phyloP scores from a whole-genome alignment of 2,797 vertebrate genomes.

The Pseudochirops cupreus region DNA sequence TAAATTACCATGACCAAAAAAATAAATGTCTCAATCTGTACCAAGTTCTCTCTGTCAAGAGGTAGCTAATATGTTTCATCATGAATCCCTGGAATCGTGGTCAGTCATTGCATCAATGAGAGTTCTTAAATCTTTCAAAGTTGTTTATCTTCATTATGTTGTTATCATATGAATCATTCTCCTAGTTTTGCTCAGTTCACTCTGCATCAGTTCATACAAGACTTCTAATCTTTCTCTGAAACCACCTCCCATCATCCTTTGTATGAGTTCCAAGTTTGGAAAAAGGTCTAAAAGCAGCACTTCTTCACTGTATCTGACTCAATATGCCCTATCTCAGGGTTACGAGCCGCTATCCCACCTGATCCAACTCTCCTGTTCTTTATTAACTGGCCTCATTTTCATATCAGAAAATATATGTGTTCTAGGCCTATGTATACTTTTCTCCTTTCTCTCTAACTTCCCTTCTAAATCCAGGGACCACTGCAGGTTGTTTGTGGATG shows the following conservation, averaged over 20 bases:
- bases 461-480: not conserved
- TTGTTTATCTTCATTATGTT: not conserved
- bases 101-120: not conserved
- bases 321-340: not conserved
- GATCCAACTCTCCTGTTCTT: not conserved
- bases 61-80: not conserved
- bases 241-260: not conserved
- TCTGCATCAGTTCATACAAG: not conserved
- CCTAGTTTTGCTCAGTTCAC: not conserved
- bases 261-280: not conserved
- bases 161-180: not conserved
- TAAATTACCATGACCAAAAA: not conserved
- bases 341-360: not conserved
- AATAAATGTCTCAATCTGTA: not conserved
- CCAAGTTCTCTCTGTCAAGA: not conserved
- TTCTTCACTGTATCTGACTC: not conserved
- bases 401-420: constrained; percentile 24
- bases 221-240: not conserved
- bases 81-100: not conserved
- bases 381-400: not conserved
- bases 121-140: not conserved
- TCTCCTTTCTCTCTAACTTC: constrained; percentile 8
- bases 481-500: not conserved
- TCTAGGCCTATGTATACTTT: not conserved
- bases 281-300: not conserved